Percentiles rank a stretch among this genome's conserved stretches.
These are phyloP conservation scores for Silurus glanis DNA, from an alignment of 2,113 vertebrate genomes.

Conservation along the genomic window DNA sequence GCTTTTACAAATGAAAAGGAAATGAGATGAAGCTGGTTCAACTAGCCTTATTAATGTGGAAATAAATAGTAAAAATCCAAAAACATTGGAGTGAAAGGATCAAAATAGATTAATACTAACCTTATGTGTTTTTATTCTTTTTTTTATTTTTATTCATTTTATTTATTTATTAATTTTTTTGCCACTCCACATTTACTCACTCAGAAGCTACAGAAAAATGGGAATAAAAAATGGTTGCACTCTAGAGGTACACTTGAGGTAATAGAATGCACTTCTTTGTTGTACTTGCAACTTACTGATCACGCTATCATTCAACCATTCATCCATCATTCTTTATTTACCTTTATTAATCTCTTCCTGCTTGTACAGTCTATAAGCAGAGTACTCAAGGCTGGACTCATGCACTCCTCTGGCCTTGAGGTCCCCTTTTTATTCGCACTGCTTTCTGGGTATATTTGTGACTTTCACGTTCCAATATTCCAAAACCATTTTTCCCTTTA, in stretches of 20 bases:
- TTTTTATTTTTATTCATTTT: too few species aligned
- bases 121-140: too few species aligned
- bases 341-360: background rate
- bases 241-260: background rate
- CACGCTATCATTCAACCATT: background rate
- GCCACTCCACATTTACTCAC: background rate
- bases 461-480: conserved; percentile 17
- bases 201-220: background rate
- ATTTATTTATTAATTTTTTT: background rate
- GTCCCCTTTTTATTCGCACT: background rate
- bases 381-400: background rate
- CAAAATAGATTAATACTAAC: background rate
- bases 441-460: background rate
- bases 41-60: background rate
- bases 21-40: background rate
- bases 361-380: background rate
- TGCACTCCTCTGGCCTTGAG: background rate
- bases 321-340: conserved; percentile 3
- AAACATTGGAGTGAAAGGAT: background rate
- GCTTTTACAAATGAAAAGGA: too few species aligned
- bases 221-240: background rate
- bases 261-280: background rate
- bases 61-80: background rate
- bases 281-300: background rate
- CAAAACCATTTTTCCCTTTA: background rate